phyloP scores from a whole-genome alignment of 2,113 vertebrate species.

The Nothobranchius furzeri region DNA sequence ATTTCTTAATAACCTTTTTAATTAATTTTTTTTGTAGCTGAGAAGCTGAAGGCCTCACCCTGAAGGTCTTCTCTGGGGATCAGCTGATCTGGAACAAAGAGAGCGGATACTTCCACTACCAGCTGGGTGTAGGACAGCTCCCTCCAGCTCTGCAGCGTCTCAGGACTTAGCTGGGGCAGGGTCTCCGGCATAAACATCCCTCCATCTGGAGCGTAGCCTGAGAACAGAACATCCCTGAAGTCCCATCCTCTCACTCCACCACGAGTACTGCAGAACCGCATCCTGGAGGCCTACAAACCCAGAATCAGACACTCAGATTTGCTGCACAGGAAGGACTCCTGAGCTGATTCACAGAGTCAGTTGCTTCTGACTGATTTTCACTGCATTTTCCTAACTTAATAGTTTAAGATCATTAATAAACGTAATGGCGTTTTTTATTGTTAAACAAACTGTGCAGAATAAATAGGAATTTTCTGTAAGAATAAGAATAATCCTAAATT shows the following conservation, averaged over 20 bases:
- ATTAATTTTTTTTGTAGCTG: not conserved
- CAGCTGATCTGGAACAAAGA: constrained; percentile 81
- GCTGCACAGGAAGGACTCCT: too few species aligned
- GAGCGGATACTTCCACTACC: constrained; percentile 85
- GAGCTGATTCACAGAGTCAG: too few species aligned
- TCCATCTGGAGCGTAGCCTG: constrained; percentile 86
- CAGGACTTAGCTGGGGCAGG: constrained; percentile 75
- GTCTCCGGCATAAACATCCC: constrained; percentile 90
- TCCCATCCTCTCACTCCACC: constrained; percentile 69
- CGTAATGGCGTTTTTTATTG: too few species aligned
- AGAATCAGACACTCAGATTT: too few species aligned
- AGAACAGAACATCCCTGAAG: constrained; percentile 87
- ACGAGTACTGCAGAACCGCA: constrained; percentile 88
- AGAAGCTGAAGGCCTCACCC: constrained; percentile 73
- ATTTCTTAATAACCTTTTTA: too few species aligned
- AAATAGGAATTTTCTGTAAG: too few species aligned
- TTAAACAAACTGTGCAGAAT: too few species aligned
- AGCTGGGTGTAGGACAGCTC: constrained; percentile 79
- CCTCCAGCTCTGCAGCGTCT: constrained; percentile 81
- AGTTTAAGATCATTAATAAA: too few species aligned
- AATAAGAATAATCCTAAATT: too few species aligned
- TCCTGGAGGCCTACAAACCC: constrained; percentile 34
- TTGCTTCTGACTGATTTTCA: too few species aligned
- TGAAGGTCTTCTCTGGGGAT: constrained; percentile 77
- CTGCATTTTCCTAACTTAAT: too few species aligned